Percentiles rank a stretch among this genome's conserved stretches.
Evolutionary conservation across 2,113 vertebrate species (phyloP).

Genomic region (Ciconia boyciana): DNA sequence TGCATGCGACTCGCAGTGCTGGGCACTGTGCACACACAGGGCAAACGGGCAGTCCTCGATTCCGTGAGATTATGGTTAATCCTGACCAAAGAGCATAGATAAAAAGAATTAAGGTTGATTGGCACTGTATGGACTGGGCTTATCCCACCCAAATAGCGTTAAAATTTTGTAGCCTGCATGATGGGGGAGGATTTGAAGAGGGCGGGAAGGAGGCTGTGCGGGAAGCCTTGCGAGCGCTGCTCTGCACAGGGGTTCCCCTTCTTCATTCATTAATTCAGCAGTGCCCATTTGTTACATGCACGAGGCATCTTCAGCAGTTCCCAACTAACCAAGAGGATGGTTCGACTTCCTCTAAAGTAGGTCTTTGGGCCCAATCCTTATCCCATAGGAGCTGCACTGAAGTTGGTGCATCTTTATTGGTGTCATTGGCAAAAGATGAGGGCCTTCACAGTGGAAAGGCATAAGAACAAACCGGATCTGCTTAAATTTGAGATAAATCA

Average conservation of each 20-base stretch:
- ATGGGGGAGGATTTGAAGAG: neutral
- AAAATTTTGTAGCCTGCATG: neutral
- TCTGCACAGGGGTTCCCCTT: too few species aligned
- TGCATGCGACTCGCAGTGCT: accelerated
- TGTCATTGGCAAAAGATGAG: neutral
- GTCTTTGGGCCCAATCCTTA: neutral
- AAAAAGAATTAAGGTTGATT: neutral
- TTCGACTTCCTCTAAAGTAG: neutral
- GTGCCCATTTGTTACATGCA: neutral
- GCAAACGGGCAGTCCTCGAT: neutral
- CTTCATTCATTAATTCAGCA: neutral
- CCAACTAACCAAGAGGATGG: neutral
- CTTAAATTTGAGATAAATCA: neutral
- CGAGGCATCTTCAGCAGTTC: neutral
- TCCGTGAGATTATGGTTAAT: neutral
- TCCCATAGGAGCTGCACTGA: neutral
- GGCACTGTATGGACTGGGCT: neutral
- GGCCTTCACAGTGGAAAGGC: neutral
- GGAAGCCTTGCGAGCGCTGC: neutral
- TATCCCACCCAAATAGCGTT: neutral
- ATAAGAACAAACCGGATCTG: neutral
- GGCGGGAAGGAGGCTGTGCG: neutral
- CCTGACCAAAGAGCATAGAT: neutral
- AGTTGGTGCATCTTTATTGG: neutral
- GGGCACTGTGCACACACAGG: neutral